These are phyloP conservation scores for Nesometra sesokonis DNA, from an alignment of 35 echinoderm and acorn worm genomes.

Conservation along the genomic window DNA sequence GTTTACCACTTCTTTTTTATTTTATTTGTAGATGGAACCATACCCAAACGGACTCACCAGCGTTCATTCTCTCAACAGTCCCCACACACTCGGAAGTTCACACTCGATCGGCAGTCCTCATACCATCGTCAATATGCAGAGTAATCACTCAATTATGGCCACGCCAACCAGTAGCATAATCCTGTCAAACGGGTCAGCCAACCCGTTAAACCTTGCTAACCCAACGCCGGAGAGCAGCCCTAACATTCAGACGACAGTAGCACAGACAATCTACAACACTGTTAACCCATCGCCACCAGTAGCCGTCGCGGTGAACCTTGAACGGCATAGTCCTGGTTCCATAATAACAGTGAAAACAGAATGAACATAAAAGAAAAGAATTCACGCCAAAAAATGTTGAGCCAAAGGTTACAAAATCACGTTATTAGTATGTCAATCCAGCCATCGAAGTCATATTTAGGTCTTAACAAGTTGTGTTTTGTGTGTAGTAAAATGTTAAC, in stretches of 20 bases:
- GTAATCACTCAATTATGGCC: not conserved
- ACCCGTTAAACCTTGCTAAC: not conserved
- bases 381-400: not conserved
- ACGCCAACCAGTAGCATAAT: not conserved
- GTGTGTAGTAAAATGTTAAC: too few relatives aligned
- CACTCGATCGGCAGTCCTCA: not conserved
- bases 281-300: conserved; percentile 9
- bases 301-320: not conserved
- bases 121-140: not conserved
- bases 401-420: not conserved
- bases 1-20: not conserved
- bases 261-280: not conserved
- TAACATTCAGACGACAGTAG: not conserved
- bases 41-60: not conserved
- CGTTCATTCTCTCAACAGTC: not conserved
- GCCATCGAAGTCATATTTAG: too few relatives aligned
- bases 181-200: not conserved
- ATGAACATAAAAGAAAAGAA: not conserved
- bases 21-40: not conserved
- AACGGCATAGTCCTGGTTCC: not conserved
- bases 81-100: not conserved
- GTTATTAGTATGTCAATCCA: too few relatives aligned
- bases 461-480: too few relatives aligned
- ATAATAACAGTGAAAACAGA: not conserved
- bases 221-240: not conserved